phyloP scores from a whole-genome alignment of 2,888 invertebrate species.

The Scaptomyza reducta region DNA sequence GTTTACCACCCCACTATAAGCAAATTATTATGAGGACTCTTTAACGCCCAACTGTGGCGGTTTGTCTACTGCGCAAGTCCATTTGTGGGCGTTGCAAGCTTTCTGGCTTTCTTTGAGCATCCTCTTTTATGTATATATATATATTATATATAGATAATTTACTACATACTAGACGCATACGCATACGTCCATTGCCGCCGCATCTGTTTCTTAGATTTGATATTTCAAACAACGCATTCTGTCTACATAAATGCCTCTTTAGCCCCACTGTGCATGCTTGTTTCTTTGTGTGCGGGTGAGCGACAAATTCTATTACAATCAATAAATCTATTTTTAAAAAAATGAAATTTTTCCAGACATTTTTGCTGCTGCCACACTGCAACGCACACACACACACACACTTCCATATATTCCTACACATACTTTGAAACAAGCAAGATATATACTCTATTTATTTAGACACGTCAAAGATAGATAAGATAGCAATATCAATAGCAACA shows the following conservation, averaged over 20 bases:
- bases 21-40: conserved; percentile 36
- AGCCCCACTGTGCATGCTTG: conserved; percentile 7
- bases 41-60: conserved; percentile 38
- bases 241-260: neutral
- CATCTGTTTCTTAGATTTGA: conserved; percentile 22
- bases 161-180: conserved; percentile 17
- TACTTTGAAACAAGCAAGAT: conserved; percentile 1
- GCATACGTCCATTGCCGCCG: conserved; percentile 9
- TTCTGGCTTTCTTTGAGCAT: conserved; percentile 10
- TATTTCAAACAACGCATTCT: conserved; percentile 20
- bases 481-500: conserved; percentile 21
- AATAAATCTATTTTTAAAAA: conserved; percentile 77
- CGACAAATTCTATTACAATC: conserved; percentile 68
- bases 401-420: neutral
- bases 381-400: conserved; percentile 16
- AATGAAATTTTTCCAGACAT: conserved; percentile 63
- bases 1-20: conserved; percentile 13
- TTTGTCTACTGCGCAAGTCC: conserved; percentile 49
- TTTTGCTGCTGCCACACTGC: conserved; percentile 33
- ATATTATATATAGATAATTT: conserved; percentile 18
- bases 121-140: conserved; percentile 26
- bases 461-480: conserved; percentile 28
- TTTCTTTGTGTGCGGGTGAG: conserved; percentile 16
- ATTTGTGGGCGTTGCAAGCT: conserved; percentile 21
- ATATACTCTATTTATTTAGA: conserved; percentile 14